These are phyloP conservation scores for Mionectes olivaceus DNA, from an alignment of 2,797 vertebrate species.

Conservation along the genomic window DNA sequence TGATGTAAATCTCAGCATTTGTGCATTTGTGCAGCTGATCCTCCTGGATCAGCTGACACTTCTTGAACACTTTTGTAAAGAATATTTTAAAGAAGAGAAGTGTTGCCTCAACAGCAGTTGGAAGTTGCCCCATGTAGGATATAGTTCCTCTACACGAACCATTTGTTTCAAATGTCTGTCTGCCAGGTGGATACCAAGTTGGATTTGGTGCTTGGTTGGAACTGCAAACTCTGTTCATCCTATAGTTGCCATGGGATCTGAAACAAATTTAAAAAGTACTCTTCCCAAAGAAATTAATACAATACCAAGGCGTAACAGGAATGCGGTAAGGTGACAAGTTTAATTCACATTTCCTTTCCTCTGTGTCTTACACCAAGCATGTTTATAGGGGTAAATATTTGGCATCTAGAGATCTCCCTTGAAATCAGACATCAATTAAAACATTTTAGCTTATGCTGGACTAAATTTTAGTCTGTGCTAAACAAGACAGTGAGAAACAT, in stretches of 20 bases:
- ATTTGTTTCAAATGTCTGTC: neutral
- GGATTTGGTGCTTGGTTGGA: neutral
- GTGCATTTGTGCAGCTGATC: neutral
- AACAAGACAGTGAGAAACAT: neutral
- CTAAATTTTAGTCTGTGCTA: neutral
- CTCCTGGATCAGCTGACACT: neutral
- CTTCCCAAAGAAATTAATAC: neutral
- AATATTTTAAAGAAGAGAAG: neutral
- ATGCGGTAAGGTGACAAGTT: neutral
- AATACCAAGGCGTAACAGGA: neutral
- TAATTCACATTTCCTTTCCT: neutral
- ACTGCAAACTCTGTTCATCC: neutral
- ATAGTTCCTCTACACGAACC: neutral
- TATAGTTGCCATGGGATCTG: neutral
- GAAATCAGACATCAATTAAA: neutral
- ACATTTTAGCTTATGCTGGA: neutral
- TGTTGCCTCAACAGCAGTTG: neutral
- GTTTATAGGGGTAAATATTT: neutral
- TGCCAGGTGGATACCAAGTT: neutral
- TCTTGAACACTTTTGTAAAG: neutral
- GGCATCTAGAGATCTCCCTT: neutral
- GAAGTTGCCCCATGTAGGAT: neutral
- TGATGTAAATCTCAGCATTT: neutral
- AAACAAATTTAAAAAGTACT: neutral
- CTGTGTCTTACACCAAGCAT: neutral